A percentile compares a stretch with the other conserved stretches of the same genome.
phyloP scores from a whole-genome alignment of 2,113 vertebrate genomes.

The Epinephelus lanceolatus region DNA sequence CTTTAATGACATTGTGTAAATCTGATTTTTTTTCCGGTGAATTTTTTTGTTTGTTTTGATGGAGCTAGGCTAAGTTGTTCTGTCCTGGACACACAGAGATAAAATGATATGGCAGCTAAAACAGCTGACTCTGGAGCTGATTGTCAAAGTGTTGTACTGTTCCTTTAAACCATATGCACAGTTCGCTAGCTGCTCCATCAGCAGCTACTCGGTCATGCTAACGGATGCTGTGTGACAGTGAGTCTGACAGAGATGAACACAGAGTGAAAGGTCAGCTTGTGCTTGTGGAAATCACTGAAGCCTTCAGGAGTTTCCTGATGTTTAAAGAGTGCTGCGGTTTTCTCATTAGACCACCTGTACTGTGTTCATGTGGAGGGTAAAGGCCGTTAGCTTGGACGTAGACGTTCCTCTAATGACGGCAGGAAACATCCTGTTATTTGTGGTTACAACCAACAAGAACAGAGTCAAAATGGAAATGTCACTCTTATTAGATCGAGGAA shows the following conservation, averaged over 20 bases:
- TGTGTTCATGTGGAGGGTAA: not conserved
- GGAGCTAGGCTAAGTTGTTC: not conserved
- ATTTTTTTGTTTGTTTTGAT: not conserved
- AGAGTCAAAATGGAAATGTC: not conserved
- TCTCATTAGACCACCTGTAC: not conserved
- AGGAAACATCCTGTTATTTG: slow-evolving; percentile 13
- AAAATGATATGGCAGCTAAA: not conserved
- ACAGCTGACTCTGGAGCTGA: not conserved
- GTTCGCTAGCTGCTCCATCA: not conserved
- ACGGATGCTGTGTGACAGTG: not conserved
- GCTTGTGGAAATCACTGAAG: slow-evolving; percentile 2
- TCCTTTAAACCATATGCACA: not conserved
- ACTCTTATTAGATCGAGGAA: slow-evolving; percentile 30
- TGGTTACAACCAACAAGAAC: not conserved
- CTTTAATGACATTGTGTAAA: not conserved
- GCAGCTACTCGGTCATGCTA: not conserved
- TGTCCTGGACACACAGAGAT: not conserved
- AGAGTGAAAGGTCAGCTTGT: not conserved
- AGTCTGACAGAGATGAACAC: not conserved
- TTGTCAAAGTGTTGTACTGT: not conserved
- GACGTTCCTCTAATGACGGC: slow-evolving; percentile 6
- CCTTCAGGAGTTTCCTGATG: slow-evolving; percentile 15
- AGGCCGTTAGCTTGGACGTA: not conserved
- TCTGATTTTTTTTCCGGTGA: not conserved
- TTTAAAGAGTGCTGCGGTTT: not conserved